Conservation (phyloP, 2,113 vertebrate species). For the Mustela lutreola region DNA sequence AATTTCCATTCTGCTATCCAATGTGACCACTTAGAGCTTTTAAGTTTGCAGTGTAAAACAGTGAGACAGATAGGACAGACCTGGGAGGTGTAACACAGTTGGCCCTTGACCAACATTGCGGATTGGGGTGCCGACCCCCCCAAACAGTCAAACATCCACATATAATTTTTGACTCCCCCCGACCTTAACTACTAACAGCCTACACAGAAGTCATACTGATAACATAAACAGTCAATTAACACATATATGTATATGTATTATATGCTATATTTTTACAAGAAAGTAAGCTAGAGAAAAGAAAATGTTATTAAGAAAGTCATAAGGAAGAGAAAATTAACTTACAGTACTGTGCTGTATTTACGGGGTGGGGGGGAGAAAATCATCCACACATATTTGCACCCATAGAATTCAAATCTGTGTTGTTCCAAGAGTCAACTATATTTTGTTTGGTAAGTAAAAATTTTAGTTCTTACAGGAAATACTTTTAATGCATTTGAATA, state of each 20-base stretch:
- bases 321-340: background rate
- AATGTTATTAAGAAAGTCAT: background rate
- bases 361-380: background rate
- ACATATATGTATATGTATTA: background rate
- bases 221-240: background rate
- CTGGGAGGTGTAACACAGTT: background rate
- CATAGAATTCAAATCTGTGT: background rate
- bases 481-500: background rate
- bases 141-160: background rate
- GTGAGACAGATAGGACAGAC: background rate
- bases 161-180: background rate
- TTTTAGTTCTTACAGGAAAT: background rate
- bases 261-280: background rate
- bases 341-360: background rate
- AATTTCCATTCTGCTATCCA: background rate
- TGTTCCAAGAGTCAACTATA: background rate
- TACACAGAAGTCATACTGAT: background rate
- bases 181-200: background rate
- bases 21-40: background rate
- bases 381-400: background rate
- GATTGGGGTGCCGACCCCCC: background rate
- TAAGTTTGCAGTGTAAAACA: slow-evolving; percentile 27
- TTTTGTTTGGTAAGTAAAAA: slow-evolving; percentile 29
- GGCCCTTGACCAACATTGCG: background rate
- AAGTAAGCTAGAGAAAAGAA: background rate